phyloP scores from a whole-genome alignment of 2,113 vertebrate species.

The Phrynosoma blainvillii region DNA sequence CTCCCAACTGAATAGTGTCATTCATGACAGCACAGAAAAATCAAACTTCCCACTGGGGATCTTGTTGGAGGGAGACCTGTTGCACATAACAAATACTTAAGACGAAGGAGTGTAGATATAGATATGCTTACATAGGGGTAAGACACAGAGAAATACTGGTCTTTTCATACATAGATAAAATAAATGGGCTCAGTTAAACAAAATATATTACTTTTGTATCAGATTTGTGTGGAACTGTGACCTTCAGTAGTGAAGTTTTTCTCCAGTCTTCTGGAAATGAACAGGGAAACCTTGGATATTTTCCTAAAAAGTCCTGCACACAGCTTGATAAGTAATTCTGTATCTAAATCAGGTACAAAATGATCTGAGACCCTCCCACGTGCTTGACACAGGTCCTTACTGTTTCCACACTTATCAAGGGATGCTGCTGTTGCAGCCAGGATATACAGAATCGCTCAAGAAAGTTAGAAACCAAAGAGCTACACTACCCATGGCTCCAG shows the following conservation, averaged over 20 bases:
- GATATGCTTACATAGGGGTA: not conserved
- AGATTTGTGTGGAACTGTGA: not conserved
- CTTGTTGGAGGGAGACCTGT: not conserved
- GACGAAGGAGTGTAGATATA: not conserved
- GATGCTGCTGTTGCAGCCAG: no score
- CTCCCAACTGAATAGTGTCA: not conserved
- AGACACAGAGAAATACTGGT: not conserved
- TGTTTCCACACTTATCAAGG: no score
- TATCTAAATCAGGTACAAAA: not conserved
- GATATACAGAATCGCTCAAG: no score
- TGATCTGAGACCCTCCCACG: no score
- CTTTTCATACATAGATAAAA: not conserved
- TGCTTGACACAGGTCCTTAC: no score
- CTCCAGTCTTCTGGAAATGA: not conserved
- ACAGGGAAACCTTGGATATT: not conserved
- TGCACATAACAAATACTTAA: no score
- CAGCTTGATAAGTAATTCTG: not conserved
- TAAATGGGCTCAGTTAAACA: not conserved
- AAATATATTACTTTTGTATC: not conserved
- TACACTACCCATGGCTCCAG: no score
- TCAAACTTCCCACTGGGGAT: not conserved
- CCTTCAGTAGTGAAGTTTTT: no score
- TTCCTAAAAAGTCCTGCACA: not conserved
- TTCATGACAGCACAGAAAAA: not conserved
- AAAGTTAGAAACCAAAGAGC: no score